These are phyloP conservation scores for Caenorhabditis sp. DNA, from an alignment of 2,888 invertebrate species.

Conservation along the genomic window DNA sequence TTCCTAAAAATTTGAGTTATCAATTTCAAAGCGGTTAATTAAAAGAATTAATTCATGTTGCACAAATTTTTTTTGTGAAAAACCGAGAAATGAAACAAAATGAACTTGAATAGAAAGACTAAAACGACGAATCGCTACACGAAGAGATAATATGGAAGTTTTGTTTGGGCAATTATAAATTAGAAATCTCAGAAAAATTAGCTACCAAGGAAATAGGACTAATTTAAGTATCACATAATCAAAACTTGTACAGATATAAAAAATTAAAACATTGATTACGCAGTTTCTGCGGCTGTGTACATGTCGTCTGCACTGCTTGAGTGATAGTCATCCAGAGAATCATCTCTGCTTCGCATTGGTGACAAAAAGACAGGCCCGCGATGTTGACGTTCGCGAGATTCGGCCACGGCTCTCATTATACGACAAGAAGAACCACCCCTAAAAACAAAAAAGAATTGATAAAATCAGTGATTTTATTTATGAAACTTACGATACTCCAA, in stretches of 20 bases:
- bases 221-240: too few species aligned
- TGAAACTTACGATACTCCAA: constrained; percentile 79
- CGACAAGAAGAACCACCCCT: constrained; percentile 68
- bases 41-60: neutral
- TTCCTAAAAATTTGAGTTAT: too few species aligned
- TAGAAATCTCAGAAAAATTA: neutral
- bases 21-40: too few species aligned
- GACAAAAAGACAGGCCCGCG: constrained; percentile 44
- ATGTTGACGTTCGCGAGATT: constrained; percentile 42
- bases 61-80: neutral
- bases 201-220: neutral
- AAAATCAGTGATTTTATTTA: too few species aligned
- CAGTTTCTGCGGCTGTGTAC: constrained; percentile 37
- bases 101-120: neutral
- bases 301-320: constrained; percentile 55
- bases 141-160: neutral
- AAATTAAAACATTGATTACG: neutral
- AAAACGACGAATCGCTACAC: neutral
- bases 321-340: constrained; percentile 58
- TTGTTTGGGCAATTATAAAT: neutral
- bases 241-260: neutral
- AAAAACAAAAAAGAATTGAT: constrained; percentile 29
- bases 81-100: neutral
- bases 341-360: constrained; percentile 51
- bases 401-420: constrained; percentile 64